Evolutionary conservation across 1,140 invertebrate species (phyloP).

Genomic region (Hesperophylax magnus): DNA sequence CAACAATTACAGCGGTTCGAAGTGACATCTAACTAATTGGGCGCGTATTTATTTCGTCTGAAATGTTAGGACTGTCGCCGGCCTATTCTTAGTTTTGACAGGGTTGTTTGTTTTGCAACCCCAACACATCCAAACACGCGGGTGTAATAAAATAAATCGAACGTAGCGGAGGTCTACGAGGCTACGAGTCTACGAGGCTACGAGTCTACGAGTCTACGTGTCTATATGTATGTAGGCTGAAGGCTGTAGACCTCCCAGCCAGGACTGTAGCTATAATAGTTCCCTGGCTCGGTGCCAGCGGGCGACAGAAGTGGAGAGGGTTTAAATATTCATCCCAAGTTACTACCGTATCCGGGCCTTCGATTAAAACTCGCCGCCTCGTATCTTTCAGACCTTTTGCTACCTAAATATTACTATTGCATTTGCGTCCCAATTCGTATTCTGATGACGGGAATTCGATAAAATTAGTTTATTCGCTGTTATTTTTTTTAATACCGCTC

Average conservation of each 20-base stretch:
- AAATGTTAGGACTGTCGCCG: conserved; percentile 20
- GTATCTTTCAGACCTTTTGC: no score
- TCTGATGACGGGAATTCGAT: no score
- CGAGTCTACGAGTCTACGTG: no score
- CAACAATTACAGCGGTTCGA: conserved; percentile 13
- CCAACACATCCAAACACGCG: background rate
- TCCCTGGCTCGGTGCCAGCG: conserved; percentile 13
- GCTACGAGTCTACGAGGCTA: no score
- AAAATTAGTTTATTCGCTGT: no score
- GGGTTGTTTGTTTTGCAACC: conserved; percentile 15
- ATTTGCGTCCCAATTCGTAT: no score
- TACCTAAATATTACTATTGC: no score
- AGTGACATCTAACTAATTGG: background rate
- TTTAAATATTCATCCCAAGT: conserved; percentile 32
- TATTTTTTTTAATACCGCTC: no score
- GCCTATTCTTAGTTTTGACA: background rate
- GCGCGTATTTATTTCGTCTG: conserved; percentile 6
- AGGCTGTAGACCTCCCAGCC: background rate
- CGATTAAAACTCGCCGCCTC: background rate
- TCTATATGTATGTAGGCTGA: background rate
- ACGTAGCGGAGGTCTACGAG: no score
- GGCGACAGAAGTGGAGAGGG: conserved; percentile 17
- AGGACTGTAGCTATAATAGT: background rate
- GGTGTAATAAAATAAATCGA: no score
- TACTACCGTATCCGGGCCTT: conserved; percentile 7